These are phyloP conservation scores for Noctua pronuba DNA, from an alignment of 2,888 invertebrate species.

Conservation along the genomic window DNA sequence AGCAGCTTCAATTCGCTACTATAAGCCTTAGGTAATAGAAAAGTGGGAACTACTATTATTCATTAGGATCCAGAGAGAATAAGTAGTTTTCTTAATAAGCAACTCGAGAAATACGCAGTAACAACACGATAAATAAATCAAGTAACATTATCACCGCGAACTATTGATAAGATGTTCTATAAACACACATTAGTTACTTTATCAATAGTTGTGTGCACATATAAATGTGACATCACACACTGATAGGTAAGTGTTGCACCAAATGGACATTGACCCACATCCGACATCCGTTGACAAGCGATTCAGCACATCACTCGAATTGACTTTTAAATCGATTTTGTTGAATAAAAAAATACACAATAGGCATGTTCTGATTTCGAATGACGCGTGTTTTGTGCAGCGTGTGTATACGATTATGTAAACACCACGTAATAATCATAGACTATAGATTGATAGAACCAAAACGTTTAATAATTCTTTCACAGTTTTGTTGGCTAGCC, in stretches of 20 bases:
- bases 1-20: background rate
- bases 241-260: constrained; percentile 66
- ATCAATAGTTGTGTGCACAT: constrained; percentile 50
- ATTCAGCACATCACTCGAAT: constrained; percentile 82
- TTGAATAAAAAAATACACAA: constrained; percentile 78
- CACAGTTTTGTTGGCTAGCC: background rate
- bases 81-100: background rate
- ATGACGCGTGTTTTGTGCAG: constrained; percentile 64
- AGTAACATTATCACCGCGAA: constrained; percentile 32
- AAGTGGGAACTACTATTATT: background rate
- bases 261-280: constrained; percentile 85
- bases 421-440: constrained; percentile 38
- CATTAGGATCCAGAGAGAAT: background rate
- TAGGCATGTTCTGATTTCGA: constrained; percentile 60
- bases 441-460: constrained; percentile 25
- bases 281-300: constrained; percentile 78
- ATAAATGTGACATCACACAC: constrained; percentile 48
- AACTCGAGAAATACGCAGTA: constrained; percentile 18
- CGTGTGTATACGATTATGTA: constrained; percentile 52
- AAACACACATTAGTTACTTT: constrained; percentile 48
- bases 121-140: constrained; percentile 37
- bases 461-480: constrained; percentile 8
- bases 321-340: constrained; percentile 82
- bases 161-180: constrained; percentile 58
- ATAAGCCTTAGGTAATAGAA: background rate